Base-by-base conservation (phyloP, 2,888 invertebrate genomes). In the Punctoribates punctum region DNA sequence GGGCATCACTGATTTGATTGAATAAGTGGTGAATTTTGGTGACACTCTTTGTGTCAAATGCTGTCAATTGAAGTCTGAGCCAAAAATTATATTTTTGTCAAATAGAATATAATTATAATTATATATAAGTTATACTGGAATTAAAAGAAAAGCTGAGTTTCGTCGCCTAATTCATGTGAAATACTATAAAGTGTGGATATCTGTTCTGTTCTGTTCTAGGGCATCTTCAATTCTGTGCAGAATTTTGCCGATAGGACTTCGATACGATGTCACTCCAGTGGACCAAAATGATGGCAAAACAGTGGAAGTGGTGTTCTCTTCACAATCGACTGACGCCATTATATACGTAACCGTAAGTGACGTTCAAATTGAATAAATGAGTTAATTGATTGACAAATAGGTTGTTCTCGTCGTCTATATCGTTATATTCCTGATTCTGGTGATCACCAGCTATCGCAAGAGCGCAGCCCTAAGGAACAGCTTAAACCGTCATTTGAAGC, bases 261-360 rank as follows among this genome's bases (percentile, higher is more conserved):
- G 70, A 0, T 70, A 70, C 23, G 70, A 70, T 11, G 70, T 70
- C 0, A 38, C 70, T 1, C 70, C 70, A 2, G 70, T 70, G 1
- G 70, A 70, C 34, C 38, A 38, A 23, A 70, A 70, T 70, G 76
- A 73, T 29, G 73, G 73, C 38, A 73, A 76, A 73, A 73, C 76
- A 17, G 73, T 76, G n/a, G 73, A 76, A 54, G 76, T 76, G 17
- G 76, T 76, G 11, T 76, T 76, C 27, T 76, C 76, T 9, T 72
- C 76, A n/a, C 76, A 76, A 60, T 76, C 76, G 6, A 54, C 73
- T 23, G 76, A 76, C 25, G 76, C 76, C 34, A 76, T 76, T 34
- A 38, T 76, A 25, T 76, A 76, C 27, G 76, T 76, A 15, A 76
- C 76, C 6, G 76, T 76, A 73, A 51, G 75, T 75, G 23, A n/a